Evolutionary conservation across 1,140 invertebrate species (phyloP).

Genomic region (Heliconius hermathena): DNA sequence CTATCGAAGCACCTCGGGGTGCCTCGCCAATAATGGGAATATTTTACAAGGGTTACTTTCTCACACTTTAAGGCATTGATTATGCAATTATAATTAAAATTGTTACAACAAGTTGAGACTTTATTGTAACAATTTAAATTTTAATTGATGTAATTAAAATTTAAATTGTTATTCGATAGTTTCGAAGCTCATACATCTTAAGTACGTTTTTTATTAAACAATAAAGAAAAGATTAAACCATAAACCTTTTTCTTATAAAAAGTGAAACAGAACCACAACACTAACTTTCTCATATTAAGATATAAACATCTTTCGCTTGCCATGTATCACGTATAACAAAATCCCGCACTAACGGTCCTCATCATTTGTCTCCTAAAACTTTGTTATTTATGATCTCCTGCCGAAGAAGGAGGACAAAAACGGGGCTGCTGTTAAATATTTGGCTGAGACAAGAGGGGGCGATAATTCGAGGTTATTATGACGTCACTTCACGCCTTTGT

Average conservation of each 20-base stretch:
- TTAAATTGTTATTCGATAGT: too few relatives aligned
- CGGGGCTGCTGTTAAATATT: constrained; percentile 79
- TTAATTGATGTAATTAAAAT: too few relatives aligned
- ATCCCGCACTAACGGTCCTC: constrained; percentile 74
- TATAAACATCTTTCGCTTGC: constrained; percentile 76
- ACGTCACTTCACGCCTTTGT: constrained; percentile 81
- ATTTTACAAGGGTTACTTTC: constrained; percentile 67
- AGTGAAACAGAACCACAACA: constrained; percentile 53
- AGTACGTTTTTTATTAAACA: neutral
- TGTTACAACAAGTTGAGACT: constrained; percentile 21
- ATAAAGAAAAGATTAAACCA: neutral
- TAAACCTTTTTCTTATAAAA: constrained; percentile 6
- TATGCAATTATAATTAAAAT: constrained; percentile 38
- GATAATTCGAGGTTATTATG: constrained; percentile 82
- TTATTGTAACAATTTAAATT: neutral
- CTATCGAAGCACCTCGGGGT: constrained; percentile 71
- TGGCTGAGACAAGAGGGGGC: constrained; percentile 80
- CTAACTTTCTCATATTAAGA: constrained; percentile 72
- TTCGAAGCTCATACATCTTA: too few relatives aligned
- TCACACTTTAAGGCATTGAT: constrained; percentile 67
- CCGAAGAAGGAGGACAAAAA: constrained; percentile 77
- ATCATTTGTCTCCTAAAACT: constrained; percentile 73
- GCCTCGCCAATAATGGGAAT: constrained; percentile 62
- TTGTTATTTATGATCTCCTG: constrained; percentile 78
- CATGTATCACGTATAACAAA: constrained; percentile 77